Evolutionary conservation across 2,113 vertebrate genomes (phyloP).

Genomic region (Pao palembangensis): DNA sequence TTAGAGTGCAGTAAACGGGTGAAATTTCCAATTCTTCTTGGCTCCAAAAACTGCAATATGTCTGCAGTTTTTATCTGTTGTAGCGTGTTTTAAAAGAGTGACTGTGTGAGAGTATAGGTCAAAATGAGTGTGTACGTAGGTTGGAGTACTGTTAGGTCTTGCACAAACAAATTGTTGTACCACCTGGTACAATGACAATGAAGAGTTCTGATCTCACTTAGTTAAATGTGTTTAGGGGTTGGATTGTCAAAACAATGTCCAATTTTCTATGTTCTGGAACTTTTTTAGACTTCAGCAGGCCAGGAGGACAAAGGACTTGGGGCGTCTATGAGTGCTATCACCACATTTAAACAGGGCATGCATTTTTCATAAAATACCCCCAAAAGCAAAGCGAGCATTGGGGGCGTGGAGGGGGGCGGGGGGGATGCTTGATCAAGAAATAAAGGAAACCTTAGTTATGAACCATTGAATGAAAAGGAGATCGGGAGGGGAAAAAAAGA

Average conservation of each 20-base stretch:
- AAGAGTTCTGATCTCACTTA: no score
- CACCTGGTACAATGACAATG: no score
- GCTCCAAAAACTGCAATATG: constrained; percentile 61
- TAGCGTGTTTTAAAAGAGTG: no score
- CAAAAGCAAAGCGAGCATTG: constrained; percentile 59
- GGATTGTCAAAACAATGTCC: constrained; percentile 54
- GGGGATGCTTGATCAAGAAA: constrained; percentile 70
- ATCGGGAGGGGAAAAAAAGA: constrained; percentile 55
- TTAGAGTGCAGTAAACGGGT: constrained; percentile 63
- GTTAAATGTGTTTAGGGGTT: constrained; percentile 63
- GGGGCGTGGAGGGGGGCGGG: constrained; percentile 49
- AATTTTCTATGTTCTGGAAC: constrained; percentile 58
- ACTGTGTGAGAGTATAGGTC: no score
- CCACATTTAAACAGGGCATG: constrained; percentile 70
- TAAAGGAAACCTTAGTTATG: constrained; percentile 75
- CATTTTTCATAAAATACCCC: constrained; percentile 74
- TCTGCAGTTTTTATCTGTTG: constrained; percentile 14
- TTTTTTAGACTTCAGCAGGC: constrained; percentile 59
- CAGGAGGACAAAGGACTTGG: constrained; percentile 59
- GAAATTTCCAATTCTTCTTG: constrained; percentile 54
- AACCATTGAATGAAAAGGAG: constrained; percentile 64
- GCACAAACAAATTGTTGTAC: no score
- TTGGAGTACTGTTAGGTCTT: no score
- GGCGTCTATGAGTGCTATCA: constrained; percentile 63
- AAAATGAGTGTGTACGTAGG: no score